Conservation (phyloP, 1,140 invertebrate species). For the Macrocentrus cingulum region DNA sequence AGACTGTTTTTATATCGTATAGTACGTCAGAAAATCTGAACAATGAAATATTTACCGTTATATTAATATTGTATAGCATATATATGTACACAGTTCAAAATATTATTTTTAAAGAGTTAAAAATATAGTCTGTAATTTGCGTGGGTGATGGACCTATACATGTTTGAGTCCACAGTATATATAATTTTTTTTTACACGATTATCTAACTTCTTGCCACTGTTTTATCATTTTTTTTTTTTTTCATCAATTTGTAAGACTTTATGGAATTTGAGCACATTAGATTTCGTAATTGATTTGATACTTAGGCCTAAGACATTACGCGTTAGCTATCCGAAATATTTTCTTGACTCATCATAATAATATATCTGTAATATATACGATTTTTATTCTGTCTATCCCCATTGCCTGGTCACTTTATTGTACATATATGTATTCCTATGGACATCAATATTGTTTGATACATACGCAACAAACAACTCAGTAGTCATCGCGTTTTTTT, state of each 20-base stretch:
- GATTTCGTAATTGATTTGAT: slow-evolving; percentile 39
- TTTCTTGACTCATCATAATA: slow-evolving; percentile 23
- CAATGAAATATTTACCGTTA: slow-evolving; percentile 26
- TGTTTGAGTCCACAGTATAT: slow-evolving; percentile 33
- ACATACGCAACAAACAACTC: no score
- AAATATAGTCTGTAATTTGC: slow-evolving; percentile 59
- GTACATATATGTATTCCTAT: background rate
- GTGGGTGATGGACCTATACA: slow-evolving; percentile 54
- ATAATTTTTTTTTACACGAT: slow-evolving; percentile 19
- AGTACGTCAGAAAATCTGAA: slow-evolving; percentile 28
- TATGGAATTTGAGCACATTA: slow-evolving; percentile 37
- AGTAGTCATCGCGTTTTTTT: background rate
- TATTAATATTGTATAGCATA: slow-evolving; percentile 31
- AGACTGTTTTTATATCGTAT: slow-evolving; percentile 5
- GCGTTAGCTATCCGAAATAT: slow-evolving; percentile 17
- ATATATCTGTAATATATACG: slow-evolving; percentile 27
- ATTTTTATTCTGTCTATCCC: background rate
- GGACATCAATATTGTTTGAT: no score
- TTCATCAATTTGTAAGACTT: slow-evolving; percentile 19
- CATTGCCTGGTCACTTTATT: background rate
- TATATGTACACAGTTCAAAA: slow-evolving; percentile 32
- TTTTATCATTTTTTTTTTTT: slow-evolving; percentile 14
- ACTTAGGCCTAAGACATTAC: slow-evolving; percentile 39
- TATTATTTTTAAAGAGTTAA: slow-evolving; percentile 57
- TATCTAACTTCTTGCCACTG: slow-evolving; percentile 29